phyloP scores from a whole-genome alignment of 2,888 invertebrate genomes.

The Ptilodon capucinus region DNA sequence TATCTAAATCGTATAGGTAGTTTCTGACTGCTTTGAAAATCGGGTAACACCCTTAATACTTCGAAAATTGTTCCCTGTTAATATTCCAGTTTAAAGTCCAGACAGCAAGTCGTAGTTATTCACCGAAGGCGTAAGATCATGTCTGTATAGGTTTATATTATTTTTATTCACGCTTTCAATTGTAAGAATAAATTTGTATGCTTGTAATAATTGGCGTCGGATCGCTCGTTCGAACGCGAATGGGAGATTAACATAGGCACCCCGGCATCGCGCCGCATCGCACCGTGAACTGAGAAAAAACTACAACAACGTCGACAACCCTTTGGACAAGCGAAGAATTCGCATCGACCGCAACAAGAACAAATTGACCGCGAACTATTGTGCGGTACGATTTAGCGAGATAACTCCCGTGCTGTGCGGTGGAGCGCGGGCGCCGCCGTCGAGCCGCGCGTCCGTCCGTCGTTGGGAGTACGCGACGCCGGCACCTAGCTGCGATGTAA shows the following conservation, averaged over 20 bases:
- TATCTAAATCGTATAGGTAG: too few species aligned
- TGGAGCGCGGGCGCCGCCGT: slow-evolving; percentile 61
- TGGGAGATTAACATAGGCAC: slow-evolving; percentile 58
- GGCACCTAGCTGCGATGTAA: slow-evolving; percentile 25
- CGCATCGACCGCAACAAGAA: slow-evolving; percentile 78
- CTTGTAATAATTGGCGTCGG: slow-evolving; percentile 49
- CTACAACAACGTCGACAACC: slow-evolving; percentile 62
- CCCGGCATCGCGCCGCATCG: slow-evolving; percentile 49
- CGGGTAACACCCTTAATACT: too few species aligned
- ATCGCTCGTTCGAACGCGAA: slow-evolving; percentile 48
- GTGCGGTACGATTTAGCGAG: slow-evolving; percentile 78
- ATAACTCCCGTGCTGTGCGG: slow-evolving; percentile 73
- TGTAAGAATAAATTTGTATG: slow-evolving; percentile 46
- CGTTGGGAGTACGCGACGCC: slow-evolving; percentile 59
- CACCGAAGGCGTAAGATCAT: neutral
- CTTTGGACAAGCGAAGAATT: slow-evolving; percentile 77
- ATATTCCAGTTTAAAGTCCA: too few species aligned
- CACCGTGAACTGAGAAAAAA: slow-evolving; percentile 65
- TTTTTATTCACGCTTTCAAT: slow-evolving; percentile 27
- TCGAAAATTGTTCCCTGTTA: too few species aligned
- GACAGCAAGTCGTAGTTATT: slow-evolving; percentile 2
- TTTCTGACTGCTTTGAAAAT: too few species aligned
- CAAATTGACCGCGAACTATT: slow-evolving; percentile 80
- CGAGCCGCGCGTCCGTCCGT: slow-evolving; percentile 51
- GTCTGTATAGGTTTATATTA: slow-evolving; percentile 1